Base-by-base conservation (phyloP, 2,888 invertebrate genomes). In the Habroteleia sp. region DNA sequence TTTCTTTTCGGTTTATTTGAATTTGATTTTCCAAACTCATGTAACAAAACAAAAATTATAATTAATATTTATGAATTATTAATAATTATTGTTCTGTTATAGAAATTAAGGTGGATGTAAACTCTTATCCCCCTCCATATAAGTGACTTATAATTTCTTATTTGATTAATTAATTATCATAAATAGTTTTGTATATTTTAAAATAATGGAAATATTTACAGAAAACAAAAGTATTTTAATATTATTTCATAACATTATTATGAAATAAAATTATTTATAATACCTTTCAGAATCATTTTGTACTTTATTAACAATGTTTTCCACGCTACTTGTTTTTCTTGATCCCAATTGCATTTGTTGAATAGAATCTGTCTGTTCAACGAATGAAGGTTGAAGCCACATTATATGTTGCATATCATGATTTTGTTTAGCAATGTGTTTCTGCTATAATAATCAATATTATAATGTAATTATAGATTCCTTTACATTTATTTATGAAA, bases 1-100 rank as follows among this genome's bases (percentile, higher is more conserved):
- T 90, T 77, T 91, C 90, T 68, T 90, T 90, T n/a, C 90, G 86
- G 76, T 91, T 91, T 0, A 81, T n/a, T n/a, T n/a, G 80, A 54
- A 89, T 89, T 33, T 90, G 88, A 11, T 87, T 89, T 8, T 85
- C 85, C 10, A 91, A 80, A 11, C 90, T 89, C 17, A 90, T 88
- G 17, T 4, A n/a, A n/a, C n/a, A n/a, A n/a, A n/a, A n/a, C n/a
- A n/a, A n/a, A 29, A 6, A 33, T 33, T 46, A 31, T 44, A 71
- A 25, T 35, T 16, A 44, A 16, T 3, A 42, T 16, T 3, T 44
- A 17, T 2, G 25, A 42, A 17, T 20, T 6, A 37, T 37, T 20
- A 39, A 39, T 2, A 44, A 3, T 13, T n/a, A 17, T 20, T 6
- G 8, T 27, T 27, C n/a, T n/a, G n/a, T n/a, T n/a, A n/a, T n/a